These are phyloP conservation scores for Bombyx mandarina DNA, from an alignment of 1,140 invertebrate species.

Conservation along the genomic window DNA sequence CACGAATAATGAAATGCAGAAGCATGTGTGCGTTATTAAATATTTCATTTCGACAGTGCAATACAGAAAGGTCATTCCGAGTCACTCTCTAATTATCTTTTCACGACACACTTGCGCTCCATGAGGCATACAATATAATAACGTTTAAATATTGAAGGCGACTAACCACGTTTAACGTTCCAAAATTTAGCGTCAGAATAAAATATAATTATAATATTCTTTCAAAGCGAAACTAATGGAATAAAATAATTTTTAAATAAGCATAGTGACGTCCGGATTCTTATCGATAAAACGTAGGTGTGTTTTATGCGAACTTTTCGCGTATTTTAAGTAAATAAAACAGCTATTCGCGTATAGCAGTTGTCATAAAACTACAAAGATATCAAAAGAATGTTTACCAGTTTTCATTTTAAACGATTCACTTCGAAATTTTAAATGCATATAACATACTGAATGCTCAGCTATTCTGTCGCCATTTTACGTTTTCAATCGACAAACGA, in stretches of 20 bases:
- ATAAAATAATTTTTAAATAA: conserved; percentile 7
- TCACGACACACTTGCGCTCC: conserved; percentile 23
- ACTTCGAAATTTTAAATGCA: too few species aligned
- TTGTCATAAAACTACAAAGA: conserved; percentile 12
- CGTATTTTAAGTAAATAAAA: conserved; percentile 6
- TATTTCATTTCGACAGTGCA: too few species aligned
- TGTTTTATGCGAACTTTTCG: conserved; percentile 5
- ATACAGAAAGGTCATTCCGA: conserved; percentile 8
- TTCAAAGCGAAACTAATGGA: not conserved
- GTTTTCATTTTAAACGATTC: conserved; percentile 2
- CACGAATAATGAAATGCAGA: too few species aligned
- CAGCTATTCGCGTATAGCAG: conserved; percentile 1
- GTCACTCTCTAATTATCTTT: conserved; percentile 20
- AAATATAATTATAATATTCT: conserved; percentile 2
- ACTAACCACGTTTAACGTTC: too few species aligned
- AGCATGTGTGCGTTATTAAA: too few species aligned
- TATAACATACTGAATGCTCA: too few species aligned
- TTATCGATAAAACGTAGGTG: conserved; percentile 9
- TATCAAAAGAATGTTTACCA: conserved; percentile 12
- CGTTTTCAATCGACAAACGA: too few species aligned
- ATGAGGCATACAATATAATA: conserved; percentile 19
- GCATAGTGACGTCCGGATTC: conserved; percentile 7
- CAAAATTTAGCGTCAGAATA: not conserved
- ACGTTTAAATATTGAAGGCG: conserved; percentile 1
- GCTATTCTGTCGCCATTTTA: too few species aligned